These are phyloP conservation scores for Papilio aristodemus DNA, from an alignment of 1,140 invertebrate genomes.

Conservation along the genomic window DNA sequence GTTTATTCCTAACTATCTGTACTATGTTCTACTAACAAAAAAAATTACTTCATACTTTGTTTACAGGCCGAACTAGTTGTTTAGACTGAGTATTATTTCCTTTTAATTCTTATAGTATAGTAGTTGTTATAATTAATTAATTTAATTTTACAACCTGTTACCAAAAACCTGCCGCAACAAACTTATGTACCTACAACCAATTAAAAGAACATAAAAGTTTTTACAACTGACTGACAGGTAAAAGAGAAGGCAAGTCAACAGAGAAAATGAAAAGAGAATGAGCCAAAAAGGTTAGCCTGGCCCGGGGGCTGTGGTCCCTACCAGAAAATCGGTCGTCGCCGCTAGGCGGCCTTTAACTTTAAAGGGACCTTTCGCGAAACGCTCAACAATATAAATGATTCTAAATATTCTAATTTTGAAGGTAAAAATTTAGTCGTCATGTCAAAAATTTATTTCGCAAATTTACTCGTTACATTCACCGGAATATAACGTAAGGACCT, in stretches of 20 bases:
- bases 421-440: slow-evolving; percentile 16
- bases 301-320: neutral
- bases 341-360: neutral
- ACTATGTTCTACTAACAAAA: too few species aligned
- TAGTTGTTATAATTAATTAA: too few species aligned
- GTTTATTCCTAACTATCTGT: neutral
- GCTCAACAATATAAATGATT: too few species aligned
- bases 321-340: slow-evolving; percentile 1
- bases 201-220: neutral
- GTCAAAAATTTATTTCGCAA: slow-evolving; percentile 32
- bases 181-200: neutral
- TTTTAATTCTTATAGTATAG: too few species aligned
- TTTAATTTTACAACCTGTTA: too few species aligned
- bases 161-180: neutral
- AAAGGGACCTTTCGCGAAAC: slow-evolving; percentile 11
- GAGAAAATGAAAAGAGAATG: too few species aligned
- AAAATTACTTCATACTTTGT: too few species aligned
- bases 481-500: slow-evolving; percentile 28
- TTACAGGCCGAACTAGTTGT: too few species aligned
- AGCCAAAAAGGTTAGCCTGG: slow-evolving; percentile 12
- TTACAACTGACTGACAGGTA: neutral
- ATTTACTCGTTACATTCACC: slow-evolving; percentile 17
- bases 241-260: neutral
- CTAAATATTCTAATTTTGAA: neutral
- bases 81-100: too few species aligned